Conservation (phyloP, 2,888 invertebrate genomes). For the Ormyrus pomaceus region DNA sequence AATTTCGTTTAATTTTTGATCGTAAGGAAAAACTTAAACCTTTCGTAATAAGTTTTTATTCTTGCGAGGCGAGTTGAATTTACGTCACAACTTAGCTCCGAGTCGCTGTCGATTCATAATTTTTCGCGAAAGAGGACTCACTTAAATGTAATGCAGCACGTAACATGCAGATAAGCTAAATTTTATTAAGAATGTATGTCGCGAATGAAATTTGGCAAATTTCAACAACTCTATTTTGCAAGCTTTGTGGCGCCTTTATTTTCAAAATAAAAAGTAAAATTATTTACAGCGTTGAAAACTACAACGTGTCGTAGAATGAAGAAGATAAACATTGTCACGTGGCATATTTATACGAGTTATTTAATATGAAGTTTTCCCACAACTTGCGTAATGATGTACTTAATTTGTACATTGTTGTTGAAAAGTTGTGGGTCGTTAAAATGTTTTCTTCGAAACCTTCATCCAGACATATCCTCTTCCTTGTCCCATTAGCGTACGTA, state of each 20-base stretch:
- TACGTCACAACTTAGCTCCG: neutral
- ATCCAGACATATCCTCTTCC: no score
- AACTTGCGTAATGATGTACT: no score
- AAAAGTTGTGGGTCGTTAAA: neutral
- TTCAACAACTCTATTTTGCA: conserved; percentile 17
- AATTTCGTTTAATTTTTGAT: neutral
- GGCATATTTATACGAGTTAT: no score
- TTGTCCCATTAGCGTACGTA: no score
- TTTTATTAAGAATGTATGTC: conserved; percentile 30
- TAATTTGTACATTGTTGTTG: no score
- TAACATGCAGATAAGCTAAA: neutral
- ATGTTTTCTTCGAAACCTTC: neutral
- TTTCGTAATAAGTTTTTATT: neutral
- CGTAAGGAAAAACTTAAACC: neutral
- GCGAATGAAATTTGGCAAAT: conserved; percentile 14
- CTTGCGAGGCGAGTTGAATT: neutral
- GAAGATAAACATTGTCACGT: no score
- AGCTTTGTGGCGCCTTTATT: conserved; percentile 11
- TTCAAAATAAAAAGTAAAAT: conserved; percentile 12
- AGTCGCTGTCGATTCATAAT: neutral
- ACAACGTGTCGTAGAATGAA: no score
- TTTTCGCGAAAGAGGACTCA: neutral
- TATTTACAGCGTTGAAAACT: neutral
- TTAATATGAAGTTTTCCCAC: no score
- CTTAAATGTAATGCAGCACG: neutral